A percentile compares a stretch with the other conserved stretches of the same genome.
phyloP scores from a whole-genome alignment of 2,888 invertebrate genomes.

The Tetragonisca angustula region DNA sequence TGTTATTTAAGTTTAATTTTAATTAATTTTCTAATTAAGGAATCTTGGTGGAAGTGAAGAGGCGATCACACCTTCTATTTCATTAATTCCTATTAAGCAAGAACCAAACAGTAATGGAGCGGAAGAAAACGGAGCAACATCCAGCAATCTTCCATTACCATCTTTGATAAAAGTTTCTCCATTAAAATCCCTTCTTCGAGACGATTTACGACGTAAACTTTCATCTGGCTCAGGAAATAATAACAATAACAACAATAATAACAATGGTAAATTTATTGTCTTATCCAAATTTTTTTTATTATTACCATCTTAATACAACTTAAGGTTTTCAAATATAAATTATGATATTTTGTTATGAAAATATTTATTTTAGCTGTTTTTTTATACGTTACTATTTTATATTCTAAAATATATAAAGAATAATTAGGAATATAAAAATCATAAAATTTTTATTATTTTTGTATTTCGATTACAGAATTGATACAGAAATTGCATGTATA shows the following conservation, averaged over 20 bases:
- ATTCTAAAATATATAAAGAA: background rate
- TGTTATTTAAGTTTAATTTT: background rate
- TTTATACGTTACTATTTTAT: background rate
- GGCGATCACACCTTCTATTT: slow-evolving; percentile 93
- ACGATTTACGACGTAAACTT: slow-evolving; percentile 93
- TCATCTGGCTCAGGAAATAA: slow-evolving; percentile 85
- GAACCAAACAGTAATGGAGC: slow-evolving; percentile 85
- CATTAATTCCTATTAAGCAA: slow-evolving; percentile 92
- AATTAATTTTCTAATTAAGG: slow-evolving; percentile 74
- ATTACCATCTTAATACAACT: background rate
- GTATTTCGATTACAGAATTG: background rate
- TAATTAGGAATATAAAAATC: background rate
- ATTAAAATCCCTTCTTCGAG: slow-evolving; percentile 92
- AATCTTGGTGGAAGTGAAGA: slow-evolving; percentile 84
- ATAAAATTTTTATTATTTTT: background rate
- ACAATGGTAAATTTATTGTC: slow-evolving; percentile 42
- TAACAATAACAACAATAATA: slow-evolving; percentile 70
- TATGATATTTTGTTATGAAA: background rate
- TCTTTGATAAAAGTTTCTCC: slow-evolving; percentile 94
- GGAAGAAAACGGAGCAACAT: slow-evolving; percentile 86
- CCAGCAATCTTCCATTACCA: slow-evolving; percentile 88
- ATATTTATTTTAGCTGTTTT: background rate
- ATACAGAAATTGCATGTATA: background rate
- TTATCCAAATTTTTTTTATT: background rate
- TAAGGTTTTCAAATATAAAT: background rate